Percentiles rank a stretch among this genome's conserved stretches.
Conservation (phyloP, 1,140 invertebrate species). For the Solenopsis fugax region DNA sequence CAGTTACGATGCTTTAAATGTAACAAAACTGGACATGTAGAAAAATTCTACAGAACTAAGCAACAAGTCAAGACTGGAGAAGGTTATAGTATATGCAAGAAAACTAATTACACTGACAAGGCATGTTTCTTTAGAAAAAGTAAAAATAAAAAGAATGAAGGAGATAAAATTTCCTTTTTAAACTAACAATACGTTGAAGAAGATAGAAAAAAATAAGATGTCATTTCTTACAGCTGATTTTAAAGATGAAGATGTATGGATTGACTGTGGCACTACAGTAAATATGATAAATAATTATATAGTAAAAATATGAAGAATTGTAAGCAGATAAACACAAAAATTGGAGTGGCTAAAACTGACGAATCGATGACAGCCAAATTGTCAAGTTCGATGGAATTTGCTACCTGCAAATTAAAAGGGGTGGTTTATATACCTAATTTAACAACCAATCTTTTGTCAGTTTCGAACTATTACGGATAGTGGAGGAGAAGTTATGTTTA, state of each 20-base stretch:
- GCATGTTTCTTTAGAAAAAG: conserved; percentile 20
- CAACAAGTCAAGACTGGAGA: no score
- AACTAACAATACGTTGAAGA: no score
- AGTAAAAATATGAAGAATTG: neutral
- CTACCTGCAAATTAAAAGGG: neutral
- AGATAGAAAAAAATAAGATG: neutral
- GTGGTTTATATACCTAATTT: conserved; percentile 16
- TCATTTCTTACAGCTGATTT: neutral
- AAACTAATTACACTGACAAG: neutral
- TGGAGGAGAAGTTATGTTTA: no score
- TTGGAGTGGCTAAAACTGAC: neutral
- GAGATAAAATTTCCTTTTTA: neutral
- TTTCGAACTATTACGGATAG: neutral
- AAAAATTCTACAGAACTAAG: neutral
- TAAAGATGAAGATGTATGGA: neutral
- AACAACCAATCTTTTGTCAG: conserved; percentile 1
- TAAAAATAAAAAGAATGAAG: neutral
- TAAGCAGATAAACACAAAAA: neutral
- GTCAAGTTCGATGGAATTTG: neutral
- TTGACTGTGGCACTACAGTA: neutral
- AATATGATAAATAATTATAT: conserved; percentile 1
- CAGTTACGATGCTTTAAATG: conserved; percentile 2
- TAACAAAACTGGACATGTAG: neutral
- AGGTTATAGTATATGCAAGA: conserved; percentile 2
- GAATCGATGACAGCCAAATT: neutral